phyloP scores from a whole-genome alignment of 2,888 invertebrate species.

The Netelia melanura region DNA sequence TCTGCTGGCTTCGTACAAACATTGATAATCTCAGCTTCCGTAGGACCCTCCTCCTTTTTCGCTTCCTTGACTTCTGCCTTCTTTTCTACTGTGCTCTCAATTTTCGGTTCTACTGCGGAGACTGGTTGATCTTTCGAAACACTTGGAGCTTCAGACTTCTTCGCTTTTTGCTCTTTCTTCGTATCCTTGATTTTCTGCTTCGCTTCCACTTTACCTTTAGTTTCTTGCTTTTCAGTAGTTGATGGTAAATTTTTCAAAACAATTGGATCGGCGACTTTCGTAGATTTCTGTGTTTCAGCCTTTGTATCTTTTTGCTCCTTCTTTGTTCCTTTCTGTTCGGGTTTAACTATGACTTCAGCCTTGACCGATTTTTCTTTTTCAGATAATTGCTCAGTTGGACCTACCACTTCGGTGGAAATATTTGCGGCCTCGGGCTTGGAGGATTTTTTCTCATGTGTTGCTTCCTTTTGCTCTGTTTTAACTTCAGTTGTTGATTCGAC shows the following conservation, averaged over 20 bases:
- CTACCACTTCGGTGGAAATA: too few species aligned
- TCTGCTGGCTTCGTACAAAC: background rate
- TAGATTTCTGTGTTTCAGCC: background rate
- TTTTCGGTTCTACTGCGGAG: background rate
- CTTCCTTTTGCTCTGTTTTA: background rate
- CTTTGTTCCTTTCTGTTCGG: background rate
- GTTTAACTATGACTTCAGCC: background rate
- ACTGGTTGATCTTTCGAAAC: background rate
- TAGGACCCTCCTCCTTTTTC: background rate
- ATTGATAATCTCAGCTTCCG: background rate
- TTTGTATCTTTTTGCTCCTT: conserved; percentile 2
- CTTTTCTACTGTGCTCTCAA: background rate
- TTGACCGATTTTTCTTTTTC: background rate
- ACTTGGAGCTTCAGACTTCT: background rate
- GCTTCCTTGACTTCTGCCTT: conserved; percentile 14
- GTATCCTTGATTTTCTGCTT: conserved; percentile 9
- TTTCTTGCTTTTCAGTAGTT: background rate
- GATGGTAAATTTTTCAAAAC: background rate
- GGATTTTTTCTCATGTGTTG: background rate
- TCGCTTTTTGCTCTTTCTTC: background rate
- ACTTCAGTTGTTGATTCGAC: background rate
- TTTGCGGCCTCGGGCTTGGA: too few species aligned
- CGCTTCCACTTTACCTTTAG: background rate
- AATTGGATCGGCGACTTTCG: background rate
- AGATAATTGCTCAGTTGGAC: background rate